phyloP scores from a whole-genome alignment of 2,888 invertebrate genomes.

The Physocephala rufipes region DNA sequence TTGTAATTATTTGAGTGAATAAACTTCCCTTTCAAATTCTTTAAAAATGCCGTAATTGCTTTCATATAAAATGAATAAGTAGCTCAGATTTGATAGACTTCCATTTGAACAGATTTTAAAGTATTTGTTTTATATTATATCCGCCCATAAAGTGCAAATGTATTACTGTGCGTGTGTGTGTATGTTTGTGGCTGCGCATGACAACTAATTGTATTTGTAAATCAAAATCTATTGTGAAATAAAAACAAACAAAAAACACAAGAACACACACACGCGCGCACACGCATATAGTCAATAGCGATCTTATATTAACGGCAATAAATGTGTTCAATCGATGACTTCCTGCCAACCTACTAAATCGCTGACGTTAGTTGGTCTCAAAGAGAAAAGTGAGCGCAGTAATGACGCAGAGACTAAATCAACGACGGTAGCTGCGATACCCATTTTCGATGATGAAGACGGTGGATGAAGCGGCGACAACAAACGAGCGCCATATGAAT shows the following conservation, averaged over 20 bases:
- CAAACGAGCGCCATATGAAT: slow-evolving; percentile 24
- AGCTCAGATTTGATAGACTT: slow-evolving; percentile 1
- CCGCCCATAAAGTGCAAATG: not conserved
- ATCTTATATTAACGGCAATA: slow-evolving; percentile 66
- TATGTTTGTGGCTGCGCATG: too few relatives aligned
- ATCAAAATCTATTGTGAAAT: too few relatives aligned
- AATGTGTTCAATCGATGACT: slow-evolving; percentile 59
- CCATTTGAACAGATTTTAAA: slow-evolving; percentile 14
- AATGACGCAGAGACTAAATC: slow-evolving; percentile 28
- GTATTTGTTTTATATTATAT: not conserved
- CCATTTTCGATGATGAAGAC: too few relatives aligned
- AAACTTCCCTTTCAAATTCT: not conserved
- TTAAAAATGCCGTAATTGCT: not conserved
- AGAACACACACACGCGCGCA: not conserved
- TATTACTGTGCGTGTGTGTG: not conserved
- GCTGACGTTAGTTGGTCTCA: slow-evolving; percentile 33
- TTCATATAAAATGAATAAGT: not conserved
- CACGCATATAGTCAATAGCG: slow-evolving; percentile 51
- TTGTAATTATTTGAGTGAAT: not conserved
- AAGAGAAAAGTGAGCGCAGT: slow-evolving; percentile 4
- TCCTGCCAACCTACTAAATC: slow-evolving; percentile 57
- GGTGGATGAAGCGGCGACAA: slow-evolving; percentile 12
- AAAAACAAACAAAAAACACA: not conserved
- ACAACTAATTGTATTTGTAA: too few relatives aligned
- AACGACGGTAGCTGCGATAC: not conserved